Evolutionary conservation across 2,113 vertebrate genomes (phyloP), one percentile per base, ranked within the genome.

Genomic region (Synodontis membranacea): DNA sequence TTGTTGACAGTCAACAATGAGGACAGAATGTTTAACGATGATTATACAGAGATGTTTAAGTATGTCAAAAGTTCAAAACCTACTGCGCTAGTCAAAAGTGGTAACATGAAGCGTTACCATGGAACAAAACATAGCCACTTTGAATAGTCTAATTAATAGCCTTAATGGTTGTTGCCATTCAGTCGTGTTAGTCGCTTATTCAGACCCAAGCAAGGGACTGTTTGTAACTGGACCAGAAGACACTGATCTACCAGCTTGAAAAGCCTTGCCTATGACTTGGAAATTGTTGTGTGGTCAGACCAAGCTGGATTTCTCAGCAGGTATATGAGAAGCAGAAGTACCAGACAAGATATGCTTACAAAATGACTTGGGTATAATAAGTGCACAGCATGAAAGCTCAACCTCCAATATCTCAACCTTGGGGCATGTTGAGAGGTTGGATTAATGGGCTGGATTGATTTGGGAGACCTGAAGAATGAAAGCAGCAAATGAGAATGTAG

Each of bases 401-500:
- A 85, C 87, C 75, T 89, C 81, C 62, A 85, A 70, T 28, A 31
- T 31, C 80, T 87, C 86, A 87, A 81, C 84, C 58, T 78, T 76
- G 85, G 80, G 66, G 78, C 31, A 68, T 70, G 86, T 82, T 86
- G 81, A 84, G 37, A 28, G 21, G n/a, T 23, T 64, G 0, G 14
- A 48, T 52, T 54, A 39, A 50, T 37, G 37, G n/a, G 39, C 11
- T 85, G 56, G 78, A 7, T 23, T 39, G 34, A 28, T 52, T 72
- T 66, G 82, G 79, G 78, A 83, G 87, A 88, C 88, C 62, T 84
- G 82, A 72, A 84, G 80, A 34, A 78, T 84, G 75, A 86, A 87
- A 88, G 86, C 86, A 92, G 92, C 91, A 91, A 91, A 91, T 76
- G 60, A 84, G 70, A 76, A 56, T 78, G 37, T 89, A 62, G 31